Evolutionary conservation across 1,140 invertebrate species (phyloP).

Genomic region (Drosophila bifasciata): DNA sequence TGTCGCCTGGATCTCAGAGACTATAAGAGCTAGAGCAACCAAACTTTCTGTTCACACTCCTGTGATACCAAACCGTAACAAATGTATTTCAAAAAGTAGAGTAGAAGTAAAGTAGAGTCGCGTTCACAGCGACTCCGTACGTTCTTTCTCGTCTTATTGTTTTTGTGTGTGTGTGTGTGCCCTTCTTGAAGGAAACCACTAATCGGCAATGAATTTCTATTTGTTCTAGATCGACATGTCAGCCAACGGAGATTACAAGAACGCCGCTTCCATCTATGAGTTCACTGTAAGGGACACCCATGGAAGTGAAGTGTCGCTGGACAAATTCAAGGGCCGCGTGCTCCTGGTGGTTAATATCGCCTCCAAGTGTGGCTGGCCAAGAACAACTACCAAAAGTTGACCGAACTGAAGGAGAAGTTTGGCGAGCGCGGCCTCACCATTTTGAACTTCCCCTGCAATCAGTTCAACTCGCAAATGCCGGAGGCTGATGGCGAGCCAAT

Average conservation of each 20-base stretch:
- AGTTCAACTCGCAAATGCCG: slow-evolving; percentile 94
- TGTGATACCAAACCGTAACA: no score
- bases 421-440: slow-evolving; percentile 87
- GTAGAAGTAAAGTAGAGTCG: no score
- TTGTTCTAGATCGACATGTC: slow-evolving; percentile 75
- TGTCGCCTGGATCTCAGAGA: no score
- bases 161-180: slow-evolving; percentile 3
- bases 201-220: not conserved
- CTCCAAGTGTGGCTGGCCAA: slow-evolving; percentile 93
- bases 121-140: no score
- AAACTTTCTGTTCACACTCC: no score
- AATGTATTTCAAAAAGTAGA: no score
- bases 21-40: no score
- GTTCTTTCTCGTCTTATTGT: no score
- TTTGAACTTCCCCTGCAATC: slow-evolving; percentile 96
- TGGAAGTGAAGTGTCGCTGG: slow-evolving; percentile 89
- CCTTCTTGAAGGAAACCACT: not conserved
- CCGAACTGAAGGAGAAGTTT: slow-evolving; percentile 89
- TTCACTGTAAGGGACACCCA: slow-evolving; percentile 90
- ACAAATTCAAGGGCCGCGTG: slow-evolving; percentile 90
- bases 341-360: slow-evolving; percentile 94
- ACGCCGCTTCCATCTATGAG: slow-evolving; percentile 89
- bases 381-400: slow-evolving; percentile 91
- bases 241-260: slow-evolving; percentile 79
- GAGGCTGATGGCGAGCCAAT: slow-evolving; percentile 89